Conservation (phyloP, 1,140 invertebrate genomes). For the Hylaeus anthracinus region DNA sequence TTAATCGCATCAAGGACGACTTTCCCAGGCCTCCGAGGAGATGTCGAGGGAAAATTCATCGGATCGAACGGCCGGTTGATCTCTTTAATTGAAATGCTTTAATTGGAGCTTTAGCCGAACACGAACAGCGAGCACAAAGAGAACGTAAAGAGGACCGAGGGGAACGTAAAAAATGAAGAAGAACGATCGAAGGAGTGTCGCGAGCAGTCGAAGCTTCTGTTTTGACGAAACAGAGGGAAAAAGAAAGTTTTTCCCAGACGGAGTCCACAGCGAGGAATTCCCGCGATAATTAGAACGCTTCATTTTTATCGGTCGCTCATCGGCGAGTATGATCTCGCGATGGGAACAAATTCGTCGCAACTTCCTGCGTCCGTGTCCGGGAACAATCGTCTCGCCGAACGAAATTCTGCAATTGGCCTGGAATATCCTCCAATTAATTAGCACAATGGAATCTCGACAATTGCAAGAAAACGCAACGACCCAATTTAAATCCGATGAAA, state of each 20-base stretch:
- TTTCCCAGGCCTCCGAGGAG: constrained; percentile 47
- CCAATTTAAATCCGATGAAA: too few species aligned
- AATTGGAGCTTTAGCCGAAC: constrained; percentile 41
- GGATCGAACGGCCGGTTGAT: constrained; percentile 46
- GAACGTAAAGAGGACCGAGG: background rate
- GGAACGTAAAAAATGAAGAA: background rate
- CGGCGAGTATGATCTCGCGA: background rate
- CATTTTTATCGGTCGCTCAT: constrained; percentile 34
- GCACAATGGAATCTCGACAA: too few species aligned
- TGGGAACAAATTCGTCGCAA: constrained; percentile 14
- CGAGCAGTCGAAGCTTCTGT: constrained; percentile 21
- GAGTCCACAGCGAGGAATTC: constrained; percentile 42
- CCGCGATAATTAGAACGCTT: constrained; percentile 44
- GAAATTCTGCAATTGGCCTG: background rate
- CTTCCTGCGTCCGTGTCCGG: background rate
- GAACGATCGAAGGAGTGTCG: background rate
- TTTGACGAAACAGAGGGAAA: constrained; percentile 35
- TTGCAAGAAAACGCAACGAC: too few species aligned
- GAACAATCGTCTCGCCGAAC: background rate
- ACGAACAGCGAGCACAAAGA: background rate
- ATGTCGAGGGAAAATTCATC: constrained; percentile 55
- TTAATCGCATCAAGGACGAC: constrained; percentile 57
- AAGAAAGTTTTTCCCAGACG: constrained; percentile 39
- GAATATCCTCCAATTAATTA: background rate
- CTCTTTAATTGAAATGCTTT: constrained; percentile 61